A percentile compares a stretch with the other conserved stretches of the same genome.
Conservation (phyloP, 1,140 invertebrate genomes). For the Colletes latitarsis region DNA sequence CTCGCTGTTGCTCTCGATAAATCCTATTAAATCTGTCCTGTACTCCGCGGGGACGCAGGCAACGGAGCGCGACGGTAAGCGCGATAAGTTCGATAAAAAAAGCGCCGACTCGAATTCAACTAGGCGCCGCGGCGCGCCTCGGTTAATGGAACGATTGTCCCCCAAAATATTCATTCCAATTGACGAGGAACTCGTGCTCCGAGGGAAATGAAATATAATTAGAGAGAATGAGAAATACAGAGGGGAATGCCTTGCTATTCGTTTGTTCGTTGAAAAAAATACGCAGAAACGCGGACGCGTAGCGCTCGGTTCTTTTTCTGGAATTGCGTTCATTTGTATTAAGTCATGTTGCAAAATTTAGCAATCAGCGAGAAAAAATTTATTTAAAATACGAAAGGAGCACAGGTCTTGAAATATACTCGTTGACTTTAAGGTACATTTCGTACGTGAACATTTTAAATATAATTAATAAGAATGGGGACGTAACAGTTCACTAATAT, state of each 20-base stretch:
- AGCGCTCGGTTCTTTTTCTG: not conserved
- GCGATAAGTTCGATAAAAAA: constrained; percentile 44
- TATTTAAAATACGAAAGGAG: too few relatives aligned
- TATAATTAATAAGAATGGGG: too few relatives aligned
- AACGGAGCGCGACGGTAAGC: constrained; percentile 33
- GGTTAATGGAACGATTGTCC: constrained; percentile 52
- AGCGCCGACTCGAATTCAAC: constrained; percentile 37
- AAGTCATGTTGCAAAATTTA: not conserved
- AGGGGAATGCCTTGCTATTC: not conserved
- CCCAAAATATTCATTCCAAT: constrained; percentile 50
- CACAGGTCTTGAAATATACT: too few relatives aligned
- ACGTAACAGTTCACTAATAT: too few relatives aligned
- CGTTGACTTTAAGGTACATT: too few relatives aligned
- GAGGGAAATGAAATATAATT: constrained; percentile 29
- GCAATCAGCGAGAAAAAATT: not conserved
- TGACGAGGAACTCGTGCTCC: constrained; percentile 3
- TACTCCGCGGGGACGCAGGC: constrained; percentile 10
- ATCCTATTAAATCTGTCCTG: constrained; percentile 51
- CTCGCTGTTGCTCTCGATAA: constrained; percentile 34
- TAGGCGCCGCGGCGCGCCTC: constrained; percentile 30
- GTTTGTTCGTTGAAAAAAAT: not conserved
- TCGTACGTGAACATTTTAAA: too few relatives aligned
- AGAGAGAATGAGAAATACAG: constrained; percentile 4
- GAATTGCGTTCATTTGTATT: not conserved
- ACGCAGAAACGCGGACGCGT: not conserved